Evolutionary conservation across 2,888 invertebrate genomes (phyloP).

Genomic region (Hirtodrosophila alboralis): DNA sequence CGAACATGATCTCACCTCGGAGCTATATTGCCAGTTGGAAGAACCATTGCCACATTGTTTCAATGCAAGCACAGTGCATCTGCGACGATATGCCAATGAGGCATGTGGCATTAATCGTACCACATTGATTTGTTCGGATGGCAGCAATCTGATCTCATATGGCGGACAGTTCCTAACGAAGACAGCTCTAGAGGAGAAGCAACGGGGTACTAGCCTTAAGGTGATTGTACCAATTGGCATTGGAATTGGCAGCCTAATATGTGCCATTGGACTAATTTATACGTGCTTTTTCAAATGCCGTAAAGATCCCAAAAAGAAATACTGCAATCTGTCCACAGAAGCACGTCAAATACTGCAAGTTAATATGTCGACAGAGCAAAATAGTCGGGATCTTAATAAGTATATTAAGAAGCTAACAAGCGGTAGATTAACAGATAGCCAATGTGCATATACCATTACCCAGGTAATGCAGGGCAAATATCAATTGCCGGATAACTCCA

Average conservation of each 20-base stretch:
- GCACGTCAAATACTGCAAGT: neutral
- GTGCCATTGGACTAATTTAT: accelerated
- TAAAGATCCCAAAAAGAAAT: neutral
- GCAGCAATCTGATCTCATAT: too few species aligned
- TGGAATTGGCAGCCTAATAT: accelerated
- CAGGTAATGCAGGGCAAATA: neutral
- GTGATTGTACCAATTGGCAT: too few species aligned
- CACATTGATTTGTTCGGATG: constrained; percentile 74
- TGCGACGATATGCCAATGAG: constrained; percentile 79
- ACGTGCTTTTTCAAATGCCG: neutral
- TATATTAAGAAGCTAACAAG: constrained; percentile 9
- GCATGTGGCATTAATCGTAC: constrained; percentile 78
- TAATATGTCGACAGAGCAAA: neutral
- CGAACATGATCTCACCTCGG: constrained; percentile 79
- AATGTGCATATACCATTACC: constrained; percentile 5
- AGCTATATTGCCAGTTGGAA: constrained; percentile 80
- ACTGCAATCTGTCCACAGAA: neutral
- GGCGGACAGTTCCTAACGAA: constrained; percentile 74
- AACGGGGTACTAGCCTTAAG: constrained; percentile 1
- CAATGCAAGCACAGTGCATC: constrained; percentile 78
- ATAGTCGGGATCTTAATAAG: neutral
- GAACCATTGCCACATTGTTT: constrained; percentile 75
- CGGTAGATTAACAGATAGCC: neutral
- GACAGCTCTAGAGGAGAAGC: constrained; percentile 44
- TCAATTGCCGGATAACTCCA: neutral